These are phyloP conservation scores for Carlito syrichta DNA, from an alignment of 2,113 vertebrate genomes.

Conservation along the genomic window DNA sequence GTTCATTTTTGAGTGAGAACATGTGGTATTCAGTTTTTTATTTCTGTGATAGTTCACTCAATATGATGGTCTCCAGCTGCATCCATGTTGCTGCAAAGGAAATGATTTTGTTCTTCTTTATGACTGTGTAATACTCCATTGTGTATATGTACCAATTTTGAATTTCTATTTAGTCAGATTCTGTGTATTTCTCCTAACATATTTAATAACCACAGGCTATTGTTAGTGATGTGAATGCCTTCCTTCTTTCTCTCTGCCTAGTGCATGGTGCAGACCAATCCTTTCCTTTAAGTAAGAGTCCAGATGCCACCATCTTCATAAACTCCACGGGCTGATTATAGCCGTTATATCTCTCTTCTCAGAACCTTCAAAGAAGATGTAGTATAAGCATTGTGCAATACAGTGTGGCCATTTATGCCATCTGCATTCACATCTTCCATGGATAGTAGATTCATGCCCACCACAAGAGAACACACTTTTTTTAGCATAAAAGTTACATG, in stretches of 20 bases:
- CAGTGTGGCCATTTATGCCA: neutral
- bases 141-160: too few relatives aligned
- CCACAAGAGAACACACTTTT: neutral
- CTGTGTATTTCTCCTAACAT: slow-evolving; percentile 11
- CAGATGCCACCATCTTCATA: neutral
- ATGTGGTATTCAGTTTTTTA: too few relatives aligned
- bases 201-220: neutral
- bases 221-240: neutral
- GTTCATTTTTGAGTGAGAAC: too few relatives aligned
- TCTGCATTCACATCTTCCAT: neutral
- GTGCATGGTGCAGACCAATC: neutral
- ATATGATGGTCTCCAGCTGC: too few relatives aligned
- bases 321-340: too few relatives aligned
- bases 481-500: neutral
- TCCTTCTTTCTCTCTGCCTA: neutral
- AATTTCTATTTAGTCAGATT: slow-evolving; percentile 45
- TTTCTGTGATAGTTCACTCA: too few relatives aligned
- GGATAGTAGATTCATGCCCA: neutral
- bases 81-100: too few relatives aligned
- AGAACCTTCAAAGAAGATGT: neutral
- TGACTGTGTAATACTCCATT: too few relatives aligned
- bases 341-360: neutral
- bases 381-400: neutral
- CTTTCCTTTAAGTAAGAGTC: neutral
- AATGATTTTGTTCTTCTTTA: too few relatives aligned